These are phyloP conservation scores for Channa argus DNA, from an alignment of 2,113 vertebrate species.

Conservation along the genomic window DNA sequence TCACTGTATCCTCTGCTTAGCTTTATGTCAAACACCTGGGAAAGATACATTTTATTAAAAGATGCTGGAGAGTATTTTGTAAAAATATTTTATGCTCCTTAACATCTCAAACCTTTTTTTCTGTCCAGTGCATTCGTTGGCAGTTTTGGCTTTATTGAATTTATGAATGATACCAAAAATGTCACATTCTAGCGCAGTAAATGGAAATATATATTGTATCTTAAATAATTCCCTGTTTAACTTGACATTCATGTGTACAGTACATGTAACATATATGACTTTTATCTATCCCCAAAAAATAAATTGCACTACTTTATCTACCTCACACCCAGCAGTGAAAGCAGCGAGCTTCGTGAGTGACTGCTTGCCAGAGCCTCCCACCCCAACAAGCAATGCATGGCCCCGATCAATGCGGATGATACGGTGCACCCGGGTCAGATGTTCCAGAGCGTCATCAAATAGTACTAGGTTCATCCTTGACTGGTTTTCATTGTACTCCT, in stretches of 20 bases:
- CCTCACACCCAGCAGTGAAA: constrained; percentile 91
- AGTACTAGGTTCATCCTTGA: constrained; percentile 92
- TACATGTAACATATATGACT: no score
- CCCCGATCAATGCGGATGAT: constrained; percentile 91
- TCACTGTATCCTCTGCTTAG: constrained; percentile 92
- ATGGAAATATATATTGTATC: not conserved
- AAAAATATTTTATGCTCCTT: not conserved
- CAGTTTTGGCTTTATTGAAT: not conserved
- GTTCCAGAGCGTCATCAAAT: constrained; percentile 96
- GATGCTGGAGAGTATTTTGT: not conserved
- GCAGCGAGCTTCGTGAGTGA: constrained; percentile 92
- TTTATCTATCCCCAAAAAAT: no score
- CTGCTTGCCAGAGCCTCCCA: constrained; percentile 94
- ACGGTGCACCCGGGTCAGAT: constrained; percentile 90
- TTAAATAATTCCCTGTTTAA: not conserved
- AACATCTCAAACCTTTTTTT: not conserved
- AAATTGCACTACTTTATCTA: constrained; percentile 52
- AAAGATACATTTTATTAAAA: constrained; percentile 9
- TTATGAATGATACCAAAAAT: not conserved
- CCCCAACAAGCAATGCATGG: constrained; percentile 92
- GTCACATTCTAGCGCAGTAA: no score
- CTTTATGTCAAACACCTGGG: constrained; percentile 93
- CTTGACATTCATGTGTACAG: not conserved
- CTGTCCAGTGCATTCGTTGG: not conserved
- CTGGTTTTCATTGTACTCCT: constrained; percentile 93